Percentiles rank a stretch among this genome's conserved stretches.
These are phyloP conservation scores for Dasyprocta punctata DNA, from an alignment of 2,113 vertebrate species.

Conservation along the genomic window DNA sequence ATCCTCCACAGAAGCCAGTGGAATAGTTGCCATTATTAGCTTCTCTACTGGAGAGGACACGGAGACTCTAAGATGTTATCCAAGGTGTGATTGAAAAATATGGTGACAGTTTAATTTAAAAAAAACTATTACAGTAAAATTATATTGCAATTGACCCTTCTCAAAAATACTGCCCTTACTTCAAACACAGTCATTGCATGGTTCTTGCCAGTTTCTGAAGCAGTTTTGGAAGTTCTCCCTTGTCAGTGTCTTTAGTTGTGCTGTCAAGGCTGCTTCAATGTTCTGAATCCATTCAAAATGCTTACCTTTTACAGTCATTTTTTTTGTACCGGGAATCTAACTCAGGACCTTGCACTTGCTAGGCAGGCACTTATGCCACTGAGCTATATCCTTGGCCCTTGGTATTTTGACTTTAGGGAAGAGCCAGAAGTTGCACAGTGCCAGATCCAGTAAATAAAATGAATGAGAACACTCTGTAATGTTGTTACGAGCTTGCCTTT, in stretches of 20 bases:
- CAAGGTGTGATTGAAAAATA: not conserved
- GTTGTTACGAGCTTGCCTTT: not conserved
- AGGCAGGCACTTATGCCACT: no score
- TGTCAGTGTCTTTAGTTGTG: not conserved
- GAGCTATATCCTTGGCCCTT: no score
- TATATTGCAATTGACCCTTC: not conserved
- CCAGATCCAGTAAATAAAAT: not conserved
- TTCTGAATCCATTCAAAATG: not conserved
- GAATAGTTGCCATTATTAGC: not conserved
- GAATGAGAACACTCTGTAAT: not conserved
- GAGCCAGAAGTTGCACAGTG: not conserved
- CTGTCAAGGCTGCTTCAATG: not conserved
- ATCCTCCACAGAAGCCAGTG: not conserved
- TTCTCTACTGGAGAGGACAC: not conserved
- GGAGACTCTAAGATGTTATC: not conserved
- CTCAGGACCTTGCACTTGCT: no score
- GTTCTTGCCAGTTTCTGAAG: not conserved
- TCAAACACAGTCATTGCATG: not conserved
- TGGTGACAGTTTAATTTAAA: not conserved
- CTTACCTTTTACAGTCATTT: not conserved
- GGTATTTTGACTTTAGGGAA: not conserved
- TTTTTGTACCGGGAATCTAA: no score
- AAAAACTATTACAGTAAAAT: not conserved
- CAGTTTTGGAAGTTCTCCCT: not conserved
- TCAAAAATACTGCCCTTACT: not conserved